These are phyloP conservation scores for Mystacides longicornis DNA, from an alignment of 2,888 invertebrate species.

Conservation along the genomic window DNA sequence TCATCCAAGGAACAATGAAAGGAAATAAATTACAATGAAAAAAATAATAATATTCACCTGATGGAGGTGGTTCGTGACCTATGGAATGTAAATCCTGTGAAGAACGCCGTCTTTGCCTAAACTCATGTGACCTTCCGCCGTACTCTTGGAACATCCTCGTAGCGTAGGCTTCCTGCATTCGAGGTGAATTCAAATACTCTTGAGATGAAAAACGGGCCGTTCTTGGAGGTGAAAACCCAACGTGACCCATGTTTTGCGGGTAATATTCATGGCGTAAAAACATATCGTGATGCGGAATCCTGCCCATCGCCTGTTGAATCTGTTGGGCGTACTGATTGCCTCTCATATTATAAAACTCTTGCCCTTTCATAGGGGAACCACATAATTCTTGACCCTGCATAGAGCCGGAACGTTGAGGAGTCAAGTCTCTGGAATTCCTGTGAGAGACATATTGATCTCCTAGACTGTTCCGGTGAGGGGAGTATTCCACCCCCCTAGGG, in stretches of 20 bases:
- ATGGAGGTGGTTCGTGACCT: conserved; percentile 38
- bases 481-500: conserved; percentile 43
- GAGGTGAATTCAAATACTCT: conserved; percentile 39
- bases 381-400: conserved; percentile 46
- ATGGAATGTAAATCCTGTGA: conserved; percentile 46
- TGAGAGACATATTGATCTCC: conserved; percentile 37
- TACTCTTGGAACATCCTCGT: conserved; percentile 38
- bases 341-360: conserved; percentile 41
- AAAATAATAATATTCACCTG: conserved; percentile 37
- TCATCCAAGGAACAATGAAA: no score
- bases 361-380: conserved; percentile 38
- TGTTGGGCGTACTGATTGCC: conserved; percentile 38
- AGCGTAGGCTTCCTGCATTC: conserved; percentile 22
- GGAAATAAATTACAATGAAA: no score
- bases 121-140: conserved; percentile 43
- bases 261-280: conserved; percentile 45
- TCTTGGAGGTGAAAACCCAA: conserved; percentile 40
- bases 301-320: conserved; percentile 33
- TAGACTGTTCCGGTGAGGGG: conserved; percentile 39
- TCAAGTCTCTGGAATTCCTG: conserved; percentile 38
- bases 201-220: conserved; percentile 45
- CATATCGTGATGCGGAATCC: conserved; percentile 41
- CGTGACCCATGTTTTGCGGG: conserved; percentile 39
- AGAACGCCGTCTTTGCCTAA: conserved; percentile 42
- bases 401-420: conserved; percentile 43